phyloP scores from a whole-genome alignment of 2,888 invertebrate species.

The Lasioglossum zephyrum region DNA sequence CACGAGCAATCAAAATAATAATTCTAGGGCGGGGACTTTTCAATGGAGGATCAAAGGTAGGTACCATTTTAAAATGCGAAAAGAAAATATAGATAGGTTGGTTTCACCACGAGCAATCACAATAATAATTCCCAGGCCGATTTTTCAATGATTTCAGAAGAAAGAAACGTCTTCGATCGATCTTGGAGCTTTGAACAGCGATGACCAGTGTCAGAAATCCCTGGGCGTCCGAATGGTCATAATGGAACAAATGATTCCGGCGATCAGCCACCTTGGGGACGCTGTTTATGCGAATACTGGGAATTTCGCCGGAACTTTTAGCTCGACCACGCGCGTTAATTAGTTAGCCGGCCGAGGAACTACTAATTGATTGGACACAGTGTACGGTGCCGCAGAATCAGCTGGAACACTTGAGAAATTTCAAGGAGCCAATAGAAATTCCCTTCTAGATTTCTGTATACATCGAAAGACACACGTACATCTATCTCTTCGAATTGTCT shows the following conservation, averaged over 20 bases:
- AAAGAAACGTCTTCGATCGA: slow-evolving; percentile 5
- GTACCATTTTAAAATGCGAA: too few relatives aligned
- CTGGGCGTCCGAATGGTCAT: slow-evolving; percentile 21
- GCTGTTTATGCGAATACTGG: slow-evolving; percentile 6
- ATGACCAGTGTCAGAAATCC: background rate
- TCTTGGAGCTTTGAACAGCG: background rate
- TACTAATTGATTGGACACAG: slow-evolving; percentile 23
- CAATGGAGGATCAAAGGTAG: too few relatives aligned
- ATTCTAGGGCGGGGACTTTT: too few relatives aligned
- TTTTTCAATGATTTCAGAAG: background rate
- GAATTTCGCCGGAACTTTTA: slow-evolving; percentile 31
- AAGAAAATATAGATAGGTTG: too few relatives aligned
- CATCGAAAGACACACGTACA: too few relatives aligned
- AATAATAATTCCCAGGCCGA: too few relatives aligned
- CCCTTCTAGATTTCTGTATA: background rate
- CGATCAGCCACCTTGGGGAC: slow-evolving; percentile 31
- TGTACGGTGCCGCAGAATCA: background rate
- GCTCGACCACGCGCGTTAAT: slow-evolving; percentile 23
- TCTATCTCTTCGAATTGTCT: too few relatives aligned
- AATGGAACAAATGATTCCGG: slow-evolving; percentile 36
- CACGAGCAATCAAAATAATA: too few relatives aligned
- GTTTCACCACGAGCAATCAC: too few relatives aligned
- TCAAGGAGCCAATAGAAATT: background rate
- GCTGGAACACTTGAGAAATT: background rate
- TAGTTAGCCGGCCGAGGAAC: slow-evolving; percentile 7